Evolutionary conservation across 2,797 vertebrate species (phyloP), one percentile per base, ranked within the genome.

Genomic region (Urosaurus nigricauda): DNA sequence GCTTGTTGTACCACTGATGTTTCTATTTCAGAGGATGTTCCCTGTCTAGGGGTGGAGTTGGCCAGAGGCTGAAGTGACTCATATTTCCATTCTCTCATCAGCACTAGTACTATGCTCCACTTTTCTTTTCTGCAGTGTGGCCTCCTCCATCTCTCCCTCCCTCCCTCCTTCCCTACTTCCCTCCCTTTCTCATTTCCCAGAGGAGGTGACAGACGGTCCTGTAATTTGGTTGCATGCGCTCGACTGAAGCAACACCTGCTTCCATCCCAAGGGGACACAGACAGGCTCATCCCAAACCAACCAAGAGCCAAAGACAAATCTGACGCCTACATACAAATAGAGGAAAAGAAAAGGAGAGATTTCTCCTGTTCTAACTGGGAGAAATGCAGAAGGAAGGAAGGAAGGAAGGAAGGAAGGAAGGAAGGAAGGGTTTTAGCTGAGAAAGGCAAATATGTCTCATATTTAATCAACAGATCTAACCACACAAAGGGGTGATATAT

Each of bases 151-250:
- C 81, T 81, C 90, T 89, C 47, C 47, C 47, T 51, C 47, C 47
- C 7, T 51, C 90, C 91, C 93, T 94, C 83, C 94, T 84, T 13
- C 93, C 95, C 93, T 19, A 5, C 96, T 94, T 95, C 96, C 95
- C 95, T 75, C 56, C 95, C 94, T 90, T 70, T 75, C 79, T 85
- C 93, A 89, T 97, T 98, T 98, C 98, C 98, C 98, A 97, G 97
- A 98, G 98, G 99, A 98, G 98, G 98, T 97, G 98, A 98, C 99
- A 98, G 99, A 98, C 98, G 98, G 96, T 96, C 98, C 98, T 98
- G 98, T 99, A 99, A 99, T 99, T 98, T 98, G 98, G 98, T 98
- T 99, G 98, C 98, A 98, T 98, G 98, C 98, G 98, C 98, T 99
- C 98, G 98, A 98, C 98, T 99, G 98, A 98, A 98, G 98, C 97